These are phyloP conservation scores for Lemur catta DNA, from an alignment of 2,797 vertebrate species.

Conservation along the genomic window DNA sequence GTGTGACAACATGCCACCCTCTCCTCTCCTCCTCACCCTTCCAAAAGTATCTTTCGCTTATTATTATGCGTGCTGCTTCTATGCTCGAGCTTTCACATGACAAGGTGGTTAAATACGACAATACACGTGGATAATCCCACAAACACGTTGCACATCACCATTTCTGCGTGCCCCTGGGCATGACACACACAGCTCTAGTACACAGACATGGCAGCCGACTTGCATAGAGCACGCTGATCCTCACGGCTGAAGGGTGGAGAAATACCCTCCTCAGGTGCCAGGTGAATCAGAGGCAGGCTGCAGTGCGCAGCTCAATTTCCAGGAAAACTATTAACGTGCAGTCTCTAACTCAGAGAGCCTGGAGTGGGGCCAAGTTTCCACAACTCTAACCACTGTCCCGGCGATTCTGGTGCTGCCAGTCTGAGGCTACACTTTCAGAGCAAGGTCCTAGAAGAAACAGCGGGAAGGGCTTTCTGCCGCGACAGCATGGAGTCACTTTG, in stretches of 20 bases:
- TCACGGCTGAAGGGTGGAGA: neutral
- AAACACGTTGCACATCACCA: neutral
- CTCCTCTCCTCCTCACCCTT: neutral
- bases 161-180: neutral
- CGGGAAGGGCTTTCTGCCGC: neutral
- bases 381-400: neutral
- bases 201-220: neutral
- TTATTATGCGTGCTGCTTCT: fast-evolving
- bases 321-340: neutral
- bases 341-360: neutral
- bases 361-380: too few relatives aligned
- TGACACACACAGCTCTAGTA: neutral
- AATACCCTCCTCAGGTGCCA: neutral
- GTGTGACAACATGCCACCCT: neutral
- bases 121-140: neutral
- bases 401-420: fast-evolving
- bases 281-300: neutral
- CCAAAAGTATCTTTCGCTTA: neutral
- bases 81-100: neutral
- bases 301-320: neutral
- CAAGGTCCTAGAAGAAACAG: neutral
- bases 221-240: neutral
- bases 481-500: too few relatives aligned
- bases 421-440: neutral
- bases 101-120: neutral